phyloP scores from a whole-genome alignment of 2,888 invertebrate genomes.

The Acrobasis repandana region DNA sequence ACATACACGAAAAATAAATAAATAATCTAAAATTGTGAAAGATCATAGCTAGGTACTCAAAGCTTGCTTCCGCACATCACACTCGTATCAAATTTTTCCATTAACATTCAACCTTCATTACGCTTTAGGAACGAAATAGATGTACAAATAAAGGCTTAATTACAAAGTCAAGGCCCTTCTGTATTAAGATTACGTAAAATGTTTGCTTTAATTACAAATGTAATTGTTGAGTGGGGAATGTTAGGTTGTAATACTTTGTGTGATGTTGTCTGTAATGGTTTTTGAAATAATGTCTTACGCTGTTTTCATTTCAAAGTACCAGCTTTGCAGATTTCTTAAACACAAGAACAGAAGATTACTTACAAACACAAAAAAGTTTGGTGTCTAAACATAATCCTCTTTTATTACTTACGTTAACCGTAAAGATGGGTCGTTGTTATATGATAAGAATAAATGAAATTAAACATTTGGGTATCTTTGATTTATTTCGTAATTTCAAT shows the following conservation, averaged over 20 bases:
- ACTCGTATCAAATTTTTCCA: slow-evolving; percentile 10
- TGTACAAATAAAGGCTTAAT: slow-evolving; percentile 23
- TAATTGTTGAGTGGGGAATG: slow-evolving; percentile 30
- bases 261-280: neutral
- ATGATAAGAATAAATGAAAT: no score
- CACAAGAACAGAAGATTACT: no score
- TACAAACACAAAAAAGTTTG: no score
- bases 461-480: no score
- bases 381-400: no score
- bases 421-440: no score
- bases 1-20: no score
- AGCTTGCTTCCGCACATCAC: neutral
- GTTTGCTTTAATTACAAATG: slow-evolving; percentile 44
- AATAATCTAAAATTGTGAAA: no score
- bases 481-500: no score
- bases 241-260: slow-evolving; percentile 11
- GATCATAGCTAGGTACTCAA: neutral
- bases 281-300: neutral
- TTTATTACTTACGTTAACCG: no score
- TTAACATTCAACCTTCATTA: slow-evolving; percentile 21
- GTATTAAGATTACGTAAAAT: slow-evolving; percentile 30
- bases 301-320: no score
- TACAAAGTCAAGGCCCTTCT: slow-evolving; percentile 15
- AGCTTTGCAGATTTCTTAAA: no score
- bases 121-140: slow-evolving; percentile 13